Conservation (phyloP, 2,113 vertebrate species). For the Deroptyus accipitrinus region DNA sequence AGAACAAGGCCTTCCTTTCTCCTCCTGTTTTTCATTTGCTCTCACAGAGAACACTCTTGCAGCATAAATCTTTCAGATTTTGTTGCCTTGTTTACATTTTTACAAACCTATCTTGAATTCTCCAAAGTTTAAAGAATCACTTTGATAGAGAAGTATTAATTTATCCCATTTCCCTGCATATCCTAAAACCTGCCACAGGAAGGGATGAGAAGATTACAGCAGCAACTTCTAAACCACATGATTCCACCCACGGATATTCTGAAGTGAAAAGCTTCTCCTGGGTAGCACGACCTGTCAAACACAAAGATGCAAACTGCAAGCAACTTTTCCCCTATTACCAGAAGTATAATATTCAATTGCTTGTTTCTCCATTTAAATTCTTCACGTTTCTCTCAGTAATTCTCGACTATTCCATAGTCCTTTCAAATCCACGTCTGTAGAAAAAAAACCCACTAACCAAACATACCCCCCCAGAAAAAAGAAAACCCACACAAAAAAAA, state of each 20-base stretch:
- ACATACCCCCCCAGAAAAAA: no score
- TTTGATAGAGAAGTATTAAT: background rate
- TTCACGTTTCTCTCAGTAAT: background rate
- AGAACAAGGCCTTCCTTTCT: background rate
- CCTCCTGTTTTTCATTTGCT: background rate
- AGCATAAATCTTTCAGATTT: background rate
- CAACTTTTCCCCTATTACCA: background rate
- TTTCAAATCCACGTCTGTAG: background rate
- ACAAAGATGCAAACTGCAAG: background rate
- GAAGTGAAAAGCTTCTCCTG: background rate
- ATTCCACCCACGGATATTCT: background rate
- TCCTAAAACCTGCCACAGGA: background rate
- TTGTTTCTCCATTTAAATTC: background rate
- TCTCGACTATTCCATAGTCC: background rate
- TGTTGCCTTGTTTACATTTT: background rate
- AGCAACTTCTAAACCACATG: background rate
- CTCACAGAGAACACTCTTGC: background rate
- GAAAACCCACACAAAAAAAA: background rate
- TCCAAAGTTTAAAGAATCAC: background rate
- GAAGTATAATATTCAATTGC: background rate
- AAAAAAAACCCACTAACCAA: background rate
- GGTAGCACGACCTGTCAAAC: conserved; percentile 14
- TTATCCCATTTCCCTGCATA: background rate
- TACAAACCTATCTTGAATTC: background rate
- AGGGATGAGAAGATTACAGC: background rate